phyloP scores from a whole-genome alignment of 2,113 vertebrate species.

The Cebus imitator region DNA sequence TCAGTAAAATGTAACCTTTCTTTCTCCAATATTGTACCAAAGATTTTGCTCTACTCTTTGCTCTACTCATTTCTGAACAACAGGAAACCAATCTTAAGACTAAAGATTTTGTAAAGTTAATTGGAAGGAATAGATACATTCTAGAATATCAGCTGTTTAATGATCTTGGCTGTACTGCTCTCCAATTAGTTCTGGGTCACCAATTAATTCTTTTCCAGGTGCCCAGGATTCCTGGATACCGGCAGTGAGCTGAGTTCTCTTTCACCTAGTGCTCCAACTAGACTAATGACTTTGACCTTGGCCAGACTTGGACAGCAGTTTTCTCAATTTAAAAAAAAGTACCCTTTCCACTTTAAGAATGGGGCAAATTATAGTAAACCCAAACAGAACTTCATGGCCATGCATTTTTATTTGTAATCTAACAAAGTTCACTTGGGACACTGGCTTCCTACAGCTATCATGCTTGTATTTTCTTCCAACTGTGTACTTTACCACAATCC shows the following conservation, averaged over 20 bases:
- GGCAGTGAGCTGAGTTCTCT: slow-evolving; percentile 59
- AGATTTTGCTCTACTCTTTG: slow-evolving; percentile 56
- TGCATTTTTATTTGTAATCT: neutral
- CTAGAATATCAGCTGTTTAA: slow-evolving; percentile 75
- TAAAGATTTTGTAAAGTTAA: slow-evolving; percentile 71
- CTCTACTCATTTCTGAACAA: slow-evolving; percentile 60
- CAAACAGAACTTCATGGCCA: neutral
- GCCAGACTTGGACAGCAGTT: slow-evolving; percentile 47
- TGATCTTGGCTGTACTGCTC: slow-evolving; percentile 67
- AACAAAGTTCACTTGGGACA: neutral
- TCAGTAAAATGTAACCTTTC: neutral
- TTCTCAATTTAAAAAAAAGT: slow-evolving; percentile 58
- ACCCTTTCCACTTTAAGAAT: slow-evolving; percentile 32
- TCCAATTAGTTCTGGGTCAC: slow-evolving; percentile 75
- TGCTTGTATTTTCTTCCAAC: neutral
- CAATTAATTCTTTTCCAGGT: slow-evolving; percentile 82
- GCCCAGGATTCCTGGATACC: slow-evolving; percentile 75
- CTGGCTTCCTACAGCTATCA: neutral
- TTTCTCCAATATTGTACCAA: slow-evolving; percentile 61
- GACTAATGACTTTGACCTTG: slow-evolving; percentile 79
- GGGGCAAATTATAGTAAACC: neutral
- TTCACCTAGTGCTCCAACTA: slow-evolving; percentile 68
- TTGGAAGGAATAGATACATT: slow-evolving; percentile 73
- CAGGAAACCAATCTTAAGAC: slow-evolving; percentile 51
- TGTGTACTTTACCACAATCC: neutral